Evolutionary conservation across 2,113 vertebrate genomes (phyloP).

Genomic region (Sarotherodon lohbergeri): DNA sequence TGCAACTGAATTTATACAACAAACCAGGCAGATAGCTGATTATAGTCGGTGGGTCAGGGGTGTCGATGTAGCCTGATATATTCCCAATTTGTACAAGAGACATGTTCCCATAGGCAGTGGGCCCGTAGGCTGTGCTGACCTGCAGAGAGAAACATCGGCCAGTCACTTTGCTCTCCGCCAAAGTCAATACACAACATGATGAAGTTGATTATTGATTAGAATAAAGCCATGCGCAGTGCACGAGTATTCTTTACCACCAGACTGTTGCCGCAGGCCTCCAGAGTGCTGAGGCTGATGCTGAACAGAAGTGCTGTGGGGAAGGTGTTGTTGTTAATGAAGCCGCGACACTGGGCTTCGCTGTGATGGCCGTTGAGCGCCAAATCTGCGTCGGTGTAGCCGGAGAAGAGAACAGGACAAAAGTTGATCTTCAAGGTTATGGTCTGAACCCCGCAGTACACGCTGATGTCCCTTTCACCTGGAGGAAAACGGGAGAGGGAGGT

Average conservation of each 20-base stretch:
- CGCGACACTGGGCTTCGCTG: slow-evolving; percentile 85
- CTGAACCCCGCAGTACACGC: slow-evolving; percentile 93
- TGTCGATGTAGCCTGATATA: slow-evolving; percentile 94
- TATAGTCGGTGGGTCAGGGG: slow-evolving; percentile 89
- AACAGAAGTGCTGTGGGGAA: slow-evolving; percentile 94
- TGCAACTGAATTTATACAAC: slow-evolving; percentile 97
- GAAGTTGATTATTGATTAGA: not conserved
- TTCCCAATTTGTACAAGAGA: slow-evolving; percentile 94
- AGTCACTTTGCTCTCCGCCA: not conserved
- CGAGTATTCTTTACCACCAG: slow-evolving; percentile 80
- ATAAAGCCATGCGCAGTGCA: not conserved
- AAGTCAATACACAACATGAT: not conserved
- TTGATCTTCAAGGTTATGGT: slow-evolving; percentile 97
- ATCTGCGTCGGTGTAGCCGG: slow-evolving; percentile 90
- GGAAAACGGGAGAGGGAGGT: not conserved
- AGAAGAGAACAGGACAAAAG: slow-evolving; percentile 96
- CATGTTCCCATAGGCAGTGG: slow-evolving; percentile 85
- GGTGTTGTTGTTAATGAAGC: slow-evolving; percentile 96
- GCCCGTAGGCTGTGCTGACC: slow-evolving; percentile 86
- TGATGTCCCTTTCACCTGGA: slow-evolving; percentile 90
- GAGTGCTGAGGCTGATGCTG: slow-evolving; percentile 91
- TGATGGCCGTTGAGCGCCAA: slow-evolving; percentile 89
- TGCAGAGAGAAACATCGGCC: slow-evolving; percentile 49
- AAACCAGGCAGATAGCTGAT: slow-evolving; percentile 97
- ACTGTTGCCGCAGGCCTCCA: slow-evolving; percentile 91